Base-by-base conservation (phyloP, 2,113 vertebrate species). In the Haliaeetus leucogaster region DNA sequence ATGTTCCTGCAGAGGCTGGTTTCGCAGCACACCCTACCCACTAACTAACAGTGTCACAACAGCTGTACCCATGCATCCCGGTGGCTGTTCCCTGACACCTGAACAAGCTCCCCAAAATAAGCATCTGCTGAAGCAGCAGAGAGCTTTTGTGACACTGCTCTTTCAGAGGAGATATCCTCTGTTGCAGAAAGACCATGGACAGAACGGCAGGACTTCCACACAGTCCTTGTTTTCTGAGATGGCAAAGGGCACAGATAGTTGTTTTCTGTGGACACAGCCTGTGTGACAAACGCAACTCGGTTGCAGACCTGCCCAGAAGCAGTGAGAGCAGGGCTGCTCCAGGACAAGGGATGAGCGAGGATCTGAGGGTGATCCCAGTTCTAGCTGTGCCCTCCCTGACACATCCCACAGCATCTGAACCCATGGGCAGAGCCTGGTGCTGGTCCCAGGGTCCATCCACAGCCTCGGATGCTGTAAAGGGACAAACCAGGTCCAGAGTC, bases 171-270 rank as follows among this genome's bases (percentile, higher is more conserved):
- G 22, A 36, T 30, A 50, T 19, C 16, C 18, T 45, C 21, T 71
- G 5, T 9, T 56, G 62, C 62, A 77, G n/a, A 74, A 87, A 52
- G 34, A 47, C 55, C 14, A 11, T 6, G 13, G 36, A 36, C 58
- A 59, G 40, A 65, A 77, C 0, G 0, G 22, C 45, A 53, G 17
- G 56, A 71, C 38, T 74, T 10, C 15, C 22, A 22, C 25, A 43
- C 12, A 48, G 3, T 4, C 17, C 10, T 36, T 0, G 0, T 67
- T 84, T 87, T 32, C 25, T 87, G 42, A 3, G 5, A 52, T 23
- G 48, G 21, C 11, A 62, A 87, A 87, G 34, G 65, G 52, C 34
- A 40, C 0, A 1, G 6, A 4, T 16, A 21, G 1, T 11, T 30
- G 15, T 38, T 55, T 81, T 48, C 40, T 62, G 8, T 16, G 21